Base-by-base conservation (phyloP, 2,888 invertebrate genomes). In the Polydrusus cervinus region DNA sequence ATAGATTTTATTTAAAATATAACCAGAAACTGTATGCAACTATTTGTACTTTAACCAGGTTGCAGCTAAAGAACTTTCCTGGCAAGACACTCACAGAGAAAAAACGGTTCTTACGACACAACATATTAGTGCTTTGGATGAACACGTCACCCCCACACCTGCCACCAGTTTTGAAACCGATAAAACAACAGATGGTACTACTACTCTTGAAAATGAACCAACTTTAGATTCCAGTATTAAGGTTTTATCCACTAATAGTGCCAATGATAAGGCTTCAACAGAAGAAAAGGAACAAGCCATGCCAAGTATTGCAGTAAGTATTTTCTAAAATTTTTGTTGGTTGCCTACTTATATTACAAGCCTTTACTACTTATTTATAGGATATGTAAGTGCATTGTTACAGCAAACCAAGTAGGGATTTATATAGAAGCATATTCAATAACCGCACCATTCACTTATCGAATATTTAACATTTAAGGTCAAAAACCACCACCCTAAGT, bases 31-130 rank as follows among this genome's bases (percentile, higher is more conserved):
- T n/a, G n/a, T n/a, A n/a, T n/a, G n/a, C n/a, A n/a, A n/a, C n/a
- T n/a, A n/a, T n/a, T n/a, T 69, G 10, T 30, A 11, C 38, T 57
- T 14, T 38, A 8, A 34, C 61, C 30, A 71, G 75, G 53, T 43
- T n/a, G 38, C 75, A 38, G 38, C 47, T 1, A 49, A 49, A 16
- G 69, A 75, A 45, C n/a, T 75, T 3, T 47, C 72, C n/a, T 75
- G 75, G 77, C 76, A 77, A 47, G 38, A 65, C 13, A 18, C 34
- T 0, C 73, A 74, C 38, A 64, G 70, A 34, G 73, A 76, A 11
- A 73, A 70, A 34, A 49, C 45, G 0, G 66, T 76, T 8, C 49
- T 76, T 14, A 76, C 76, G 16, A 76, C 76, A 30, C 69, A 69
- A 25, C 68, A 68, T 25, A 43, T 55, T 7, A 8, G 16, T 1